Percentiles rank a stretch among this genome's conserved stretches.
phyloP scores from a whole-genome alignment of 2,113 vertebrate genomes.

The Myotis lucifugus region DNA sequence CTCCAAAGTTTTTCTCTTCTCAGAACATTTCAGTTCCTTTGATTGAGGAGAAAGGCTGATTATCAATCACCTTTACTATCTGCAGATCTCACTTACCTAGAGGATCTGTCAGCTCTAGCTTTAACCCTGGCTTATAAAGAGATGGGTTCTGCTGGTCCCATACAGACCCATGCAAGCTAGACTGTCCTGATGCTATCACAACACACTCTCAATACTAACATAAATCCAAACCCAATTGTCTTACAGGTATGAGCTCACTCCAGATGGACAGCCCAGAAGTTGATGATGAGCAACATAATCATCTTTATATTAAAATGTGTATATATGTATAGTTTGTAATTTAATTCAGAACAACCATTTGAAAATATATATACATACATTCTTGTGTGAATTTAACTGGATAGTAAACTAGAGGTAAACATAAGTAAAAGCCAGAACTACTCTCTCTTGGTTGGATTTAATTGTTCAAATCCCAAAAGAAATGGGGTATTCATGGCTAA shows the following conservation, averaged over 20 bases:
- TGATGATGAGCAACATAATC: conserved; percentile 70
- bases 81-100: background rate
- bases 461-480: conserved; percentile 47
- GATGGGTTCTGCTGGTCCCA: background rate
- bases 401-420: conserved; percentile 21
- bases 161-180: background rate
- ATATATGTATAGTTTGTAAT: conserved; percentile 79
- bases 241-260: conserved; percentile 87
- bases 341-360: conserved; percentile 42
- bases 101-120: background rate
- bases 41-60: background rate
- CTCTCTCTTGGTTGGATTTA: conserved; percentile 37
- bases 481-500: background rate
- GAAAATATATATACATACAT: conserved; percentile 33
- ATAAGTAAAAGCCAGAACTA: conserved; percentile 6
- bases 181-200: background rate
- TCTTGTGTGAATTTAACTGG: conserved; percentile 62
- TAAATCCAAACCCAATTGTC: conserved; percentile 55
- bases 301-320: conserved; percentile 70
- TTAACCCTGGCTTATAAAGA: background rate
- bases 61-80: background rate
- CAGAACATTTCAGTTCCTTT: background rate
- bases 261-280: conserved; percentile 78
- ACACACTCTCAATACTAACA: background rate
- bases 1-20: background rate